Percentiles rank a stretch among this genome's conserved stretches.
phyloP scores from a whole-genome alignment of 2,797 vertebrate genomes.

The Etheostoma nigrum region DNA sequence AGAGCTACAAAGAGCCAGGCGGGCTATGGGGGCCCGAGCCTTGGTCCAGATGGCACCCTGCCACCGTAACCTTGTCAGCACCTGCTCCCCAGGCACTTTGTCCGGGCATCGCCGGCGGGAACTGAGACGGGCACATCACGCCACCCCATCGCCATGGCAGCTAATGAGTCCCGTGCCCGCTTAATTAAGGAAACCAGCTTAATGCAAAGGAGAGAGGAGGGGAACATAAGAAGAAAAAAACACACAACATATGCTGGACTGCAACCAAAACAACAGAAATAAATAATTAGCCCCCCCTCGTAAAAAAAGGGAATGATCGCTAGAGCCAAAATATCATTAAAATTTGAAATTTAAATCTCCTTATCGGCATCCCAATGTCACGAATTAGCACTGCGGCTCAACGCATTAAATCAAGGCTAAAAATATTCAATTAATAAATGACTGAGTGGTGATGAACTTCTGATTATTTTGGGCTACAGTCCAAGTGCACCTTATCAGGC shows the following conservation, averaged over 20 bases:
- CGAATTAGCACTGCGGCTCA: constrained; percentile 80
- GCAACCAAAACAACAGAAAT: constrained; percentile 83
- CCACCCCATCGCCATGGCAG: constrained; percentile 83
- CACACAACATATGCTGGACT: constrained; percentile 79
- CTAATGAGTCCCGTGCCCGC: constrained; percentile 87
- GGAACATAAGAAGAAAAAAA: constrained; percentile 50
- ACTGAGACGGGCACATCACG: constrained; percentile 79
- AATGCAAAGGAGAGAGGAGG: constrained; percentile 73
- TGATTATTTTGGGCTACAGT: constrained; percentile 86
- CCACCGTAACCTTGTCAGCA: constrained; percentile 88
- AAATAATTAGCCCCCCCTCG: constrained; percentile 78
- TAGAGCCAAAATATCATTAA: constrained; percentile 86
- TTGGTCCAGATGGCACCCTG: constrained; percentile 85
- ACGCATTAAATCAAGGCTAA: constrained; percentile 83
- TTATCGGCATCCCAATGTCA: constrained; percentile 84
- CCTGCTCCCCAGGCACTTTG: constrained; percentile 88
- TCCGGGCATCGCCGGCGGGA: constrained; percentile 84
- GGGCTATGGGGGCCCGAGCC: constrained; percentile 66
- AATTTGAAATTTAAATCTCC: constrained; percentile 88
- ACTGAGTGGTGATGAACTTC: constrained; percentile 87
- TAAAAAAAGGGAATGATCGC: constrained; percentile 76
- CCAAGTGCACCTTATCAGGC: constrained; percentile 87
- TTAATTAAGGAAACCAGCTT: constrained; percentile 85
- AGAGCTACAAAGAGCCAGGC: constrained; percentile 80
- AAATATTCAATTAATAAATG: constrained; percentile 90